Evolutionary conservation across 2,113 vertebrate species (phyloP).

Genomic region (Pygathrix nemaeus): DNA sequence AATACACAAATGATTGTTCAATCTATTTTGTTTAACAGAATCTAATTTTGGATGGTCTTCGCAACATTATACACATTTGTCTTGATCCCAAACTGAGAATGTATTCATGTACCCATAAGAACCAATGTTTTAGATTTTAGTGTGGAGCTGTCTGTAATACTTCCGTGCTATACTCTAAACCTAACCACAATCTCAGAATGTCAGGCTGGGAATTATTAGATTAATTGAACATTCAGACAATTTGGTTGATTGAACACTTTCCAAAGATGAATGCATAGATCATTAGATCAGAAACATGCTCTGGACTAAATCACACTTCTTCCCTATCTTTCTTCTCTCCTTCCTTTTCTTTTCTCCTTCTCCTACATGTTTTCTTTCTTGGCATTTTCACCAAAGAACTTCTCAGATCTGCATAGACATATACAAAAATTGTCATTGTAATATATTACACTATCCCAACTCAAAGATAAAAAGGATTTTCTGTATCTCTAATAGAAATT

Average conservation of each 20-base stretch:
- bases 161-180: neutral
- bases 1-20: neutral
- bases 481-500: neutral
- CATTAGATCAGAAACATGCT: neutral
- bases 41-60: neutral
- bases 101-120: neutral
- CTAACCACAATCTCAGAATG: neutral
- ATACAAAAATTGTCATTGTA: neutral
- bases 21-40: conserved; percentile 7
- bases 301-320: neutral
- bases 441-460: neutral
- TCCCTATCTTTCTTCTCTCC: neutral
- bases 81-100: neutral
- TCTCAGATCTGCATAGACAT: neutral
- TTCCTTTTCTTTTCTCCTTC: neutral
- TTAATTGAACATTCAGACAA: neutral
- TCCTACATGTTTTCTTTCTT: neutral
- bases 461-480: neutral
- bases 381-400: conserved; percentile 9
- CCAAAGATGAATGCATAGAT: neutral
- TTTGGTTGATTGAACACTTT: neutral
- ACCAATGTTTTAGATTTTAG: neutral
- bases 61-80: neutral
- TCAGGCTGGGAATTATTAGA: neutral
- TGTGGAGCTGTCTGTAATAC: neutral